Evolutionary conservation across 2,888 invertebrate species (phyloP).

Genomic region (Baronia brevicornis): DNA sequence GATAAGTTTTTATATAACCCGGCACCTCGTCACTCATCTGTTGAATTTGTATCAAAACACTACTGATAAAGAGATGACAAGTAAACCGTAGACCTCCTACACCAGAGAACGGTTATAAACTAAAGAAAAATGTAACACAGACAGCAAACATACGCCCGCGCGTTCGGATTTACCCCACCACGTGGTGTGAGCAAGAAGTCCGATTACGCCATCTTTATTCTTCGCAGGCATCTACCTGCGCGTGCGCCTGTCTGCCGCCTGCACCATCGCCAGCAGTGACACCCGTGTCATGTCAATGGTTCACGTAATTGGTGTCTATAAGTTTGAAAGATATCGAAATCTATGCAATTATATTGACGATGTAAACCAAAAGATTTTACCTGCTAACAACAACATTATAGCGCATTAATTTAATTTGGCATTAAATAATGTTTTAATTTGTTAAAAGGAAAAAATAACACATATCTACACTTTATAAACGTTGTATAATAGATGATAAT

Average conservation of each 20-base stretch:
- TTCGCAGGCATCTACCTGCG: conserved; percentile 58
- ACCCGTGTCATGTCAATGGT: conserved; percentile 70
- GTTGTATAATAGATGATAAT: too few species aligned
- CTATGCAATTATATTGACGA: not conserved
- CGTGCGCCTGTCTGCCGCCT: conserved; percentile 58
- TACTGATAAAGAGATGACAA: conserved; percentile 36
- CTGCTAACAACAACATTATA: too few species aligned
- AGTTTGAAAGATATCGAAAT: conserved; percentile 7
- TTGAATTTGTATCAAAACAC: conserved; percentile 60
- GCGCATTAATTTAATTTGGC: too few species aligned
- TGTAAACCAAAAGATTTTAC: not conserved
- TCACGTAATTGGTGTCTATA: conserved; percentile 50
- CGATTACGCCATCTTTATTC: conserved; percentile 27
- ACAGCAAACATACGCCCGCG: conserved; percentile 63
- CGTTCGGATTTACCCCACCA: conserved; percentile 57
- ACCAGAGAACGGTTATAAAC: conserved; percentile 66
- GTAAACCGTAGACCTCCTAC: conserved; percentile 30
- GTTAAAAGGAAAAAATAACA: too few species aligned
- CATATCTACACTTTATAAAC: too few species aligned
- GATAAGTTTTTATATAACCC: conserved; percentile 42
- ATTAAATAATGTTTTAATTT: not conserved
- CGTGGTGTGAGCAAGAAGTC: conserved; percentile 50
- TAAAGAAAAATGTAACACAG: conserved; percentile 75
- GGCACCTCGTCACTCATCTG: conserved; percentile 67
- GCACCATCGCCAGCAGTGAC: conserved; percentile 55